Evolutionary conservation across 2,113 vertebrate species (phyloP).

Genomic region (Platichthys stellatus): DNA sequence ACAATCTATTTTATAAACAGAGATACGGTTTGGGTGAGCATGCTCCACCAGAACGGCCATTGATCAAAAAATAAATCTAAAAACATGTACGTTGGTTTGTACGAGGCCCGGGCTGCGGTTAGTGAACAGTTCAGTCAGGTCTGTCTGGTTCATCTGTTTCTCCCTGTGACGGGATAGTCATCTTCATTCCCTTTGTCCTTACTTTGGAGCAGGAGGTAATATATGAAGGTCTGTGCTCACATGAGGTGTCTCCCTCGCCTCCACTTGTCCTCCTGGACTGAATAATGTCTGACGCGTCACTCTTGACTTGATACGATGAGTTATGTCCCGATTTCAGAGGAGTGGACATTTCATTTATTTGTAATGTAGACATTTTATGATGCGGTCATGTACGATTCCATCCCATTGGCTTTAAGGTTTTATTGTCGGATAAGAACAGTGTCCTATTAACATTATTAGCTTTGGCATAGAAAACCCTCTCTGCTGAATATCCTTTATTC

Average conservation of each 20-base stretch:
- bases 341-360: constrained; percentile 60
- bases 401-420: constrained; percentile 40
- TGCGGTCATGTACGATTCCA: constrained; percentile 45
- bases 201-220: constrained; percentile 79
- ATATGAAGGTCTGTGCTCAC: constrained; percentile 75
- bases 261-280: constrained; percentile 70
- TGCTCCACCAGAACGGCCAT: constrained; percentile 23
- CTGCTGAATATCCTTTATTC: not conserved
- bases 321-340: constrained; percentile 65
- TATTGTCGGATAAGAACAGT: constrained; percentile 22
- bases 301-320: constrained; percentile 70
- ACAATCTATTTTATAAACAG: not conserved
- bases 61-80: constrained; percentile 41
- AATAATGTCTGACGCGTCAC: constrained; percentile 64
- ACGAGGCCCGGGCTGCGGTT: constrained; percentile 71
- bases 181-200: constrained; percentile 87
- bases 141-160: constrained; percentile 77
- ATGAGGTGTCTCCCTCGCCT: constrained; percentile 72
- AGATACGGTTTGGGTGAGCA: constrained; percentile 28
- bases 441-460: constrained; percentile 28
- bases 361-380: constrained; percentile 62
- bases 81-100: constrained; percentile 62
- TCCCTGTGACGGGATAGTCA: constrained; percentile 82
- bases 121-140: constrained; percentile 73
- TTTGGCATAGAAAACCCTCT: constrained; percentile 1